Percentiles rank a stretch among this genome's conserved stretches.
Evolutionary conservation across 2,888 invertebrate species (phyloP).

Genomic region (Hirudinaria manillensis): DNA sequence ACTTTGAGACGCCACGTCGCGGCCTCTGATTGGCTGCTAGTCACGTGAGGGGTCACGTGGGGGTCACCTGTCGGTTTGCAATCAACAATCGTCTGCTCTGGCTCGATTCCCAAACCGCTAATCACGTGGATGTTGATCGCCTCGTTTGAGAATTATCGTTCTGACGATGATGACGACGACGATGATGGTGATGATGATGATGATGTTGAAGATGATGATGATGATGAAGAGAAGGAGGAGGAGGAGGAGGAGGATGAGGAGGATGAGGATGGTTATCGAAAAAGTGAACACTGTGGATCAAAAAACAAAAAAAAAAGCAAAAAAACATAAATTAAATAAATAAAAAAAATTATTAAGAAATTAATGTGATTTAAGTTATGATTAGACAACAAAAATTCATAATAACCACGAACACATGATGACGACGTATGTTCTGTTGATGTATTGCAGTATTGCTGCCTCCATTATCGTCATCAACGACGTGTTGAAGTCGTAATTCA

Average conservation of each 20-base stretch:
- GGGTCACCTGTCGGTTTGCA: slow-evolving; percentile 11
- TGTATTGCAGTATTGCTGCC: too few relatives aligned
- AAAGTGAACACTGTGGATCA: slow-evolving; percentile 5
- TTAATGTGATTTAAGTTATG: too few relatives aligned
- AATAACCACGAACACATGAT: too few relatives aligned
- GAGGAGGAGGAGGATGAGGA: slow-evolving; percentile 28
- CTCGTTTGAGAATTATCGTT: slow-evolving; percentile 16
- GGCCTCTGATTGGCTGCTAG: background rate
- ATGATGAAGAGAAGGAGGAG: slow-evolving; percentile 31
- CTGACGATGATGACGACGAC: slow-evolving; percentile 29
- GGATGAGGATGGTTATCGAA: background rate
- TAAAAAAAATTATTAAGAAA: background rate
- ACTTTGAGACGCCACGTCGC: slow-evolving; percentile 2
- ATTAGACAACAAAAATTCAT: too few relatives aligned
- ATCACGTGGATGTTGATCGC: slow-evolving; percentile 11
- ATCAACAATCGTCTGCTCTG: slow-evolving; percentile 19
- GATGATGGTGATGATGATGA: slow-evolving; percentile 30
- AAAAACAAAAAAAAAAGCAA: too few relatives aligned
- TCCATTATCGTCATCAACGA: too few relatives aligned
- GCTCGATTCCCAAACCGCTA: slow-evolving; percentile 15
- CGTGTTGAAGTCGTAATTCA: too few relatives aligned
- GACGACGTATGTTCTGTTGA: too few relatives aligned
- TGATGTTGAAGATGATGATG: slow-evolving; percentile 32
- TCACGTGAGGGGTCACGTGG: slow-evolving; percentile 17
- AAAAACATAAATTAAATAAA: too few relatives aligned